Conservation (phyloP, 2,797 vertebrate genomes). For the Acomys russatus region DNA sequence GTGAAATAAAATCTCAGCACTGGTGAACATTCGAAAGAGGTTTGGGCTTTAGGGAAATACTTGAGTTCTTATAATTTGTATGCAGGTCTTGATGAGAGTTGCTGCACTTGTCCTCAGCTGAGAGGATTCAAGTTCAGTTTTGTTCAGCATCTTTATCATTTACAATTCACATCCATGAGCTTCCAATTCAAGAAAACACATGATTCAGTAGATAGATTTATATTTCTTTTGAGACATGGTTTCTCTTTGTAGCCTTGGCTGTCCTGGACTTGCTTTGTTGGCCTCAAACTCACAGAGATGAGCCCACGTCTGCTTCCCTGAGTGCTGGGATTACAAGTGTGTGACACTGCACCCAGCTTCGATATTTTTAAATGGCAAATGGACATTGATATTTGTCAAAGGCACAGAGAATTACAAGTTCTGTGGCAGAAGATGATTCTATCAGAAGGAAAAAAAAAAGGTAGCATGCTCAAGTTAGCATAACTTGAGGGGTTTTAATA, state of each 20-base stretch:
- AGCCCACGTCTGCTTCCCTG: too few relatives aligned
- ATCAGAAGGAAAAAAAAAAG: neutral
- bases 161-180: conserved; percentile 38
- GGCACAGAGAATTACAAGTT: neutral
- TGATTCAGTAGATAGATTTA: conserved; percentile 7
- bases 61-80: conserved; percentile 54
- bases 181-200: conserved; percentile 64
- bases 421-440: neutral
- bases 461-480: neutral
- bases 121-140: conserved; percentile 53
- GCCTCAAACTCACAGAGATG: too few relatives aligned
- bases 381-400: conserved; percentile 62
- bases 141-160: conserved; percentile 65
- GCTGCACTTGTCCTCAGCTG: conserved; percentile 60
- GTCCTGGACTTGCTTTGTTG: too few relatives aligned
- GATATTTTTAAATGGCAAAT: conserved; percentile 73
- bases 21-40: conserved; percentile 46
- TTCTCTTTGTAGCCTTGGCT: too few relatives aligned
- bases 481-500: conserved; percentile 26
- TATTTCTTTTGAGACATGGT: too few relatives aligned
- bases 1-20: conserved; percentile 30
- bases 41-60: conserved; percentile 36
- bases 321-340: too few relatives aligned
- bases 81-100: conserved; percentile 28
- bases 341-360: neutral